Evolutionary conservation across 2,797 vertebrate genomes (phyloP), one percentile per base, ranked within the genome.

Genomic region (Eurystomus glaucurus): DNA sequence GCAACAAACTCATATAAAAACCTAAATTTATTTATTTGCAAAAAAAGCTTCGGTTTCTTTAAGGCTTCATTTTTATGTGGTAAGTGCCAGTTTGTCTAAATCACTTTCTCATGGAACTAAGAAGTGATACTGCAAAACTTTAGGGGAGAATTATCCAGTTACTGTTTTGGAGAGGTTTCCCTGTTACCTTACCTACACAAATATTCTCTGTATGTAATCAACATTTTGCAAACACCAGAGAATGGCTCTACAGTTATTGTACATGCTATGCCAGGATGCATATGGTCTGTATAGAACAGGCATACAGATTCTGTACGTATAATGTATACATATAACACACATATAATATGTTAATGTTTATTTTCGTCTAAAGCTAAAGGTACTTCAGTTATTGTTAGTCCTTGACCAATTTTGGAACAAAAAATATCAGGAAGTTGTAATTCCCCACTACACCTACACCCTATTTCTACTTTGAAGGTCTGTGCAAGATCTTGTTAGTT

Each of bases 381-480:
- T 69, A 16, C 9, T 66, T 76, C 31, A 58, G 46, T 21, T 80
- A n/a, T 41, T 37, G 31, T 29, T 57, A 13, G 46, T 68, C 15
- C 25, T 64, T 82, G 37, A 28, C 7, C 71, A 21, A 14, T 5
- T 48, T 78, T 78, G 33, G n/a, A 52, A 25, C 13, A 71, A 79
- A 17, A 85, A 13, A 57, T 17, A 41, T 9, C 33, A 54, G 80
- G 33, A 31, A 29, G 31, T 83, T 76, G 28, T 51, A 48, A 35
- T 82, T 71, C 5, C 4, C 1, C 3, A 10, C 8, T 41, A 41
- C 15, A 1, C 12, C 1, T 14, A 3, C 5, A 17, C 17, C 8
- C 8, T 48, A 0, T 26, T 54, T 46, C 29, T 87, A 7, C 14
- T 43, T 23, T 45, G 50, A 69, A 84, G 29, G 28, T 70, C 28